Base-by-base conservation (phyloP, 2,113 vertebrate species). In the Poecilia latipinna region DNA sequence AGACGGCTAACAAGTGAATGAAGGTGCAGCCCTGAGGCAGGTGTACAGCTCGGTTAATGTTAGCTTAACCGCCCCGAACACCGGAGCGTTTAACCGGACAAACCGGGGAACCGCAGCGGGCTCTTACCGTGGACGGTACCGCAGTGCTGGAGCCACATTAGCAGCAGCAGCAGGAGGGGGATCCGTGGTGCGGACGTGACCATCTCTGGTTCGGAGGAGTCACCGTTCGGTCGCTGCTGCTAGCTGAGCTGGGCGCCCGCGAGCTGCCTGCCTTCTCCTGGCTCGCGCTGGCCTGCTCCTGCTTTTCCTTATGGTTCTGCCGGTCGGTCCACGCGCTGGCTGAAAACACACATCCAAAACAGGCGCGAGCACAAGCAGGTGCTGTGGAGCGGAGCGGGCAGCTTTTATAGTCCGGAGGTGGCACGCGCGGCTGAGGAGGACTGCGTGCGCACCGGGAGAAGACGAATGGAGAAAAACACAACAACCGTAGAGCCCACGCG, bases 111-210 rank as follows among this genome's bases (percentile, higher is more conserved):
- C 8, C 42, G 26, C 19, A 13, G 4, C 12, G 11, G n/a, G 39
- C 65, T 88, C 93, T 93, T 66, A 95, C 94, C 93, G 70, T 86
- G 82, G 35, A 90, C 88, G 74, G 75, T 13, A n/a, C 57, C 33
- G 78, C 80, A 60, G 75, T 78, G 86, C 66, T 86, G 93, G 75
- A 94, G 88, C 85, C 88, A 92, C n/a, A 92, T 57, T 24, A 93
- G 70, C 83, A 88, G 89, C 83, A 88, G 89, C 71, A 94, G 70
- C 80, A 86, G 89, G 69, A 94, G 89, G 44, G 93, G 82, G 76
- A 94, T 31, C 75, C 90, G 81, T 77, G 90, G 84, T 8, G 82
- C 72, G 83, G 89, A 94, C 84, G 82, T 75, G 74, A 92, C 75
- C 94, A 94, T 95, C 78, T 93, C 94, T 92, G 82, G 83, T 80